Base-by-base conservation (phyloP, 2,797 vertebrate species). In the Cheirogaleus major region DNA sequence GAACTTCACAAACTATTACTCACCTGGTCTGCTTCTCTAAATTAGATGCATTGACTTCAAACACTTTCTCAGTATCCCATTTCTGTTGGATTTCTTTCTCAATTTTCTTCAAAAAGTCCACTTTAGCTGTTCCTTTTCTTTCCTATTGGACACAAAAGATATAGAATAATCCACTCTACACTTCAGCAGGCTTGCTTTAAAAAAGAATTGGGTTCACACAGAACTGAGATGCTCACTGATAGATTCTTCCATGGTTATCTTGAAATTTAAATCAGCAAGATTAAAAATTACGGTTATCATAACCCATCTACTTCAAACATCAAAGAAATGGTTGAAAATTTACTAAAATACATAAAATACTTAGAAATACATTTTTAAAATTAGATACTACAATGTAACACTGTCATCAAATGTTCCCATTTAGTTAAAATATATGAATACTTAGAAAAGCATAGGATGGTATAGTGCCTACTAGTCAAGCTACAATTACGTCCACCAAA, bases 41-140 rank as follows among this genome's bases (percentile, higher is more conserved):
- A 48, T 98, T 97, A 0, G 98, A 98, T 25, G 99, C 99, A 92
- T 99, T 97, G 1, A 95, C 43, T 96, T 99, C 99, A 99, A 99
- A 99, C 0, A 98, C 72, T 87, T 97, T 99, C 50, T 99, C 99
- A 48, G 93, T 97, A 23, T 99, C 99, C 99, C 99, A 99, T 99
- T 99, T 99, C 88, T 99, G 98, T 97, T 99, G 99, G 78, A 99
- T 98, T 75, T 99, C 99, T 25, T 95, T 98, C 97, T 99, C 99
- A 76, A 99, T 99, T 96, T 99, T 99, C 98, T 99, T 99, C 97
- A 99, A 97, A 93, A 99, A 99, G 98, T 99, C 99, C 4, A 99
- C 99, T 97, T 99, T 99, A 0, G 99, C 99, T 11, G 99, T 99
- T 97, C 99, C 99, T 96, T 99, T 99, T 76, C 99, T 99, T 96